A percentile compares a stretch with the other conserved stretches of the same genome.
Conservation (phyloP, 2,797 vertebrate species). For the Ceyx erithaca region DNA sequence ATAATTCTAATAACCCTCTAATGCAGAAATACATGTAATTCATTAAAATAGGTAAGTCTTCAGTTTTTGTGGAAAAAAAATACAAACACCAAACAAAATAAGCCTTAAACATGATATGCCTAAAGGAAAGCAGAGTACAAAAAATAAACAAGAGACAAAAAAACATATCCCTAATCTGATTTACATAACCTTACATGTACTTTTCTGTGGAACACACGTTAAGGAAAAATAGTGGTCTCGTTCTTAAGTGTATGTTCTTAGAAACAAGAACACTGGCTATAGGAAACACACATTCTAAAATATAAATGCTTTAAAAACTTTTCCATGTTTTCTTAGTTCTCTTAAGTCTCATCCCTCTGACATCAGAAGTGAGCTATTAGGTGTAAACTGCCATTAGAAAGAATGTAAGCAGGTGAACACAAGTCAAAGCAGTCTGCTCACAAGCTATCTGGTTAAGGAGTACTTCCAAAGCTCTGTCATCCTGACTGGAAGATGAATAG, state of each 20-base stretch:
- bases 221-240: background rate
- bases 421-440: background rate
- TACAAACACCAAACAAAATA: background rate
- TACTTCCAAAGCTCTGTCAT: background rate
- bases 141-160: background rate
- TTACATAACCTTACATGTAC: background rate
- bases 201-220: background rate
- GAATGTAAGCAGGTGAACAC: fast-evolving
- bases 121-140: background rate
- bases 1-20: background rate
- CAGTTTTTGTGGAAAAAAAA: background rate
- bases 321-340: background rate
- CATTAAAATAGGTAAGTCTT: background rate
- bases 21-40: background rate
- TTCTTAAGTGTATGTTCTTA: background rate
- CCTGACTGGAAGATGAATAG: background rate
- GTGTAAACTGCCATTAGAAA: background rate
- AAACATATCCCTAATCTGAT: background rate
- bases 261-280: background rate
- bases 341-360: background rate
- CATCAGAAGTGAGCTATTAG: background rate
- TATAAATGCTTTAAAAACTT: background rate
- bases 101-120: background rate
- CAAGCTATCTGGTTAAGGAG: background rate
- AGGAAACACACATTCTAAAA: background rate